Evolutionary conservation across 2,113 vertebrate genomes (phyloP).

Genomic region (Sphaerodactylus townsendi): DNA sequence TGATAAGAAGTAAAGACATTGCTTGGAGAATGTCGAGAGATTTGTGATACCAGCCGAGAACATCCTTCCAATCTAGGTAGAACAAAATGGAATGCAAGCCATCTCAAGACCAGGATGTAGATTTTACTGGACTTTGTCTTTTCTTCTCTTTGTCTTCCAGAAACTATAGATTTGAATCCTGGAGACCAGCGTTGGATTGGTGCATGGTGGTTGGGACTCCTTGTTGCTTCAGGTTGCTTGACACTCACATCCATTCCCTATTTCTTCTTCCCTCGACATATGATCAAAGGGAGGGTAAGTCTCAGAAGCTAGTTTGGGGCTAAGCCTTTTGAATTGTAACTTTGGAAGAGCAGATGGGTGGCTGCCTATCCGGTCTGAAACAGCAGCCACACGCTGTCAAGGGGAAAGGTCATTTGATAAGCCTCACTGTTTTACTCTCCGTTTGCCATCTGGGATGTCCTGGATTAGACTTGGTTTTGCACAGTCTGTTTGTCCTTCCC

Average conservation of each 20-base stretch:
- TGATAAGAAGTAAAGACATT: background rate
- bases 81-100: background rate
- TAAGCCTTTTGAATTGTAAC: background rate
- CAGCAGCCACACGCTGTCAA: background rate
- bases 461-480: background rate
- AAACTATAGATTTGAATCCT: conserved; percentile 71
- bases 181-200: conserved; percentile 92
- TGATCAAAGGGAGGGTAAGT: conserved; percentile 74
- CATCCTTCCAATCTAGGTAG: background rate
- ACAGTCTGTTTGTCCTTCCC: background rate
- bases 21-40: too few relatives aligned
- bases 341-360: background rate
- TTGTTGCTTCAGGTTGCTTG: conserved; percentile 82
- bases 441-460: background rate
- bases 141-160: conserved; percentile 52
- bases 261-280: conserved; percentile 90
- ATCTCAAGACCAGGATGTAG: background rate
- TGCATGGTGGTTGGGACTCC: conserved; percentile 96
- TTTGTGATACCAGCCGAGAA: too few relatives aligned
- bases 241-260: conserved; percentile 89
- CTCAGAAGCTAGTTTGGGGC: background rate
- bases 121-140: background rate
- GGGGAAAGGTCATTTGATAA: background rate
- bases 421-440: too few relatives aligned
- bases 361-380: background rate